Evolutionary conservation across 2,888 invertebrate genomes (phyloP), one percentile per base, ranked within the genome.

Genomic region (Clanis bilineata): DNA sequence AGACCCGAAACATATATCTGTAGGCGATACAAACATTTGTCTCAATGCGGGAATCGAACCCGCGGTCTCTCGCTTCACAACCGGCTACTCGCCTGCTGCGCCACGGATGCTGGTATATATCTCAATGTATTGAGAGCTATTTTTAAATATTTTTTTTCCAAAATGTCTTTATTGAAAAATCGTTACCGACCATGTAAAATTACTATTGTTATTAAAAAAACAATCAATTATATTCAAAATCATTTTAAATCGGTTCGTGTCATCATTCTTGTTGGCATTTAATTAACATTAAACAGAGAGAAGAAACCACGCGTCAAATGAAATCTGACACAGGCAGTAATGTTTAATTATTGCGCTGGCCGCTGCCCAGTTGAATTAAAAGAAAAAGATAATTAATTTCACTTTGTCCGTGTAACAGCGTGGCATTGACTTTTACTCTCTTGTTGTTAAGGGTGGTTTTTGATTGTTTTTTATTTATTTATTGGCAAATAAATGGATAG

Each of bases 271-370:
- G 47, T 3, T 15, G 18, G 28, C 9, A 51, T 51, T 45, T 28
- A 28, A 51, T 28, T 51, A 47, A 44, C 22, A 22, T 28, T 15
- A 51, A 28, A 51, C 47, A 23, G 3, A 12, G 51, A 38, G 25
- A 47, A 51, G 58, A 58, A 51, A 10, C 51, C 39, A 7, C 22
- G 41, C 58, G 38, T 41, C 51, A 51, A 58, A 58, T 58, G 23
- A 58, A 58, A 58, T 58, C 58, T 54, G 58, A 58, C 58, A 58
- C 12, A 18, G 28, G 28, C 58, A 58, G 18, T 23, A 51, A n/a
- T 36, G 38, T 58, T 36, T 58, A 58, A 51, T 58, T 58, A 54
- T 25, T 22, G 38, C 18, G 15, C 43, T 32, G 43, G 15, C 44
- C 57, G 57, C 44, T 51, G 22, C 15, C 47, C 39, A 25, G 47